phyloP scores from a whole-genome alignment of 2,113 vertebrate species.

The Girardinichthys multiradiatus region DNA sequence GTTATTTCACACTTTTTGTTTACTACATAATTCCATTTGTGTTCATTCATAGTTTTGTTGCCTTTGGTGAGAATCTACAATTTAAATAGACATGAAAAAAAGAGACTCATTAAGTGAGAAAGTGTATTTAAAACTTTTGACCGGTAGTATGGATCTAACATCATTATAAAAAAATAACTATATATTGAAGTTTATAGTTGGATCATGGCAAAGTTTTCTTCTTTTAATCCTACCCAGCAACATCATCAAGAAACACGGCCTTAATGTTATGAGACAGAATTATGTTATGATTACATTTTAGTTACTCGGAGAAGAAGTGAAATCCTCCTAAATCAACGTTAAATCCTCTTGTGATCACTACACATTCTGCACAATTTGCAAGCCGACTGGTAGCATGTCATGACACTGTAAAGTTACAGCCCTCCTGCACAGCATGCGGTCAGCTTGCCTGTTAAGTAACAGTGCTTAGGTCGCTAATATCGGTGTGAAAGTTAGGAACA shows the following conservation, averaged over 20 bases:
- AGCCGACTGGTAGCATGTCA: background rate
- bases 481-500: background rate
- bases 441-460: background rate
- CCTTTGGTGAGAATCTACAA: too few species aligned
- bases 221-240: background rate
- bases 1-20: too few species aligned
- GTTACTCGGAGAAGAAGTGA: background rate
- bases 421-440: background rate
- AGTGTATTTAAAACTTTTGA: too few species aligned
- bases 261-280: background rate
- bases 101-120: too few species aligned
- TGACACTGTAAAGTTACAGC: background rate
- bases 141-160: too few species aligned
- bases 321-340: background rate
- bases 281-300: background rate
- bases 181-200: background rate
- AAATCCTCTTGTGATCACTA: background rate
- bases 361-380: background rate
- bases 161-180: too few species aligned
- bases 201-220: too few species aligned
- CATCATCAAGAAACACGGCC: background rate
- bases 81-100: too few species aligned
- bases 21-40: too few species aligned
- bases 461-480: background rate
- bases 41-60: too few species aligned